phyloP scores from a whole-genome alignment of 92 coral and sea anemone genomes.

The Palythoa heliodiscus region DNA sequence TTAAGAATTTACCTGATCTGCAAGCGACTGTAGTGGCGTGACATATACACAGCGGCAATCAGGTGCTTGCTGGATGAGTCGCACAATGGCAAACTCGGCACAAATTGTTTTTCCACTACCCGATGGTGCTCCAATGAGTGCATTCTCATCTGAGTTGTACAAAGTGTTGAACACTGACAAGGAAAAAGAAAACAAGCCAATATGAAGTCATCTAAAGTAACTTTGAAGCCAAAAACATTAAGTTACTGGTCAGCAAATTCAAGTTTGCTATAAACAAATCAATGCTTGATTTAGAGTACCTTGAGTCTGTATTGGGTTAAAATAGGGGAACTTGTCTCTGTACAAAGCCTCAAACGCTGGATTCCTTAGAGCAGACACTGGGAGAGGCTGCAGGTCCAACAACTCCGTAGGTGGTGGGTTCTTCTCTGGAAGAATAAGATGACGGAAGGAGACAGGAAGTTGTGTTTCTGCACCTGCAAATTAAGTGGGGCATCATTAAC shows the following conservation, averaged over 20 bases:
- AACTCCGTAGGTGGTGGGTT: conserved; percentile 97
- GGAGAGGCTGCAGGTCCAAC: conserved; percentile 92
- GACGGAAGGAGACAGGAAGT: conserved; percentile 98
- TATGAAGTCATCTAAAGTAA: neutral
- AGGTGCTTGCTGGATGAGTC: conserved; percentile 81
- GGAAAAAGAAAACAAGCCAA: neutral
- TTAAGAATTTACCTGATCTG: conserved; percentile 82
- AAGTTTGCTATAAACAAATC: too few species aligned
- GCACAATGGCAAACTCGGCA: conserved; percentile 97
- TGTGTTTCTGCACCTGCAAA: conserved; percentile 93
- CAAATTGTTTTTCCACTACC: conserved; percentile 99
- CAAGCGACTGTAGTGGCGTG: conserved; percentile 94
- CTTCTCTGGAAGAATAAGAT: conserved; percentile 96
- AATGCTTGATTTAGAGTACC: conserved; percentile 43
- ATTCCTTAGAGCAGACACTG: conserved; percentile 97
- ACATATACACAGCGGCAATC: conserved; percentile 94
- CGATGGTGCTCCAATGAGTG: conserved; percentile 95
- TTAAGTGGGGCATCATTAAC: neutral
- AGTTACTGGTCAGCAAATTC: neutral
- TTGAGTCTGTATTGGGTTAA: conserved; percentile 98
- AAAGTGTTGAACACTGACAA: conserved; percentile 88
- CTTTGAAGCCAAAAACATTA: neutral
- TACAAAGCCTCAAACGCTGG: conserved; percentile 93
- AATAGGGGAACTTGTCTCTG: conserved; percentile 97
- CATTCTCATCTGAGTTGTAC: conserved; percentile 97